Percentiles rank a stretch among this genome's conserved stretches.
Evolutionary conservation across 2,888 invertebrate species (phyloP).

Genomic region (Ramazzottius varieornatus): DNA sequence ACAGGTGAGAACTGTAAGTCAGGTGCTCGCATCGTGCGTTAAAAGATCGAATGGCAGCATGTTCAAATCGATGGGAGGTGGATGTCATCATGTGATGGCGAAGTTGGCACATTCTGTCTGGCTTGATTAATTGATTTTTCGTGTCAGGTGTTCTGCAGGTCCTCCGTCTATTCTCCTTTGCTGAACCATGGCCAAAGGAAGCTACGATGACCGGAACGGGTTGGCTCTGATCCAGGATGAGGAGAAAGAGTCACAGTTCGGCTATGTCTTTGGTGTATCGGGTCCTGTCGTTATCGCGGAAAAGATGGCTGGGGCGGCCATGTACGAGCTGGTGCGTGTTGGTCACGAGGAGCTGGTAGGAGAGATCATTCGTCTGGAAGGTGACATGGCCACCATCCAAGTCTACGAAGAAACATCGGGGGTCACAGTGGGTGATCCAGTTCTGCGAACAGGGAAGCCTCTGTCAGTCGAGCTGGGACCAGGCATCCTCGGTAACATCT

Average conservation of each 20-base stretch:
- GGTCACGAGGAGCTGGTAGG: conserved; percentile 94
- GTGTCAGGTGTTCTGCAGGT: neutral
- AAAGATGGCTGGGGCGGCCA: conserved; percentile 95
- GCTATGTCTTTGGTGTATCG: conserved; percentile 86
- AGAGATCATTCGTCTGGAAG: conserved; percentile 96
- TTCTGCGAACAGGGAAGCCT: conserved; percentile 89
- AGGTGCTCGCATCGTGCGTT: no score
- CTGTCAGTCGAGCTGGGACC: conserved; percentile 95
- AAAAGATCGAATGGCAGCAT: no score
- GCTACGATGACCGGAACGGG: neutral
- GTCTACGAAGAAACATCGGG: conserved; percentile 86
- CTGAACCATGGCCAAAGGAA: neutral
- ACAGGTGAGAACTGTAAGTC: no score
- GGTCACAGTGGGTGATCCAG: conserved; percentile 96
- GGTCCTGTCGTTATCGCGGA: conserved; percentile 98
- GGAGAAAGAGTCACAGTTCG: conserved; percentile 61
- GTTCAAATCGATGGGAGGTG: no score
- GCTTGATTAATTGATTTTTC: no score
- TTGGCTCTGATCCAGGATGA: conserved; percentile 45
- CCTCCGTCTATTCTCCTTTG: neutral
- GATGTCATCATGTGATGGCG: no score
- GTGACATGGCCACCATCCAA: conserved; percentile 41
- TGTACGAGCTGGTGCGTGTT: conserved; percentile 98
- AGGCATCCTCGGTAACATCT: conserved; percentile 95
- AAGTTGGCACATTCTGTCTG: no score